Evolutionary conservation across 2,113 vertebrate species (phyloP).

Genomic region (Nesogale talazaci): DNA sequence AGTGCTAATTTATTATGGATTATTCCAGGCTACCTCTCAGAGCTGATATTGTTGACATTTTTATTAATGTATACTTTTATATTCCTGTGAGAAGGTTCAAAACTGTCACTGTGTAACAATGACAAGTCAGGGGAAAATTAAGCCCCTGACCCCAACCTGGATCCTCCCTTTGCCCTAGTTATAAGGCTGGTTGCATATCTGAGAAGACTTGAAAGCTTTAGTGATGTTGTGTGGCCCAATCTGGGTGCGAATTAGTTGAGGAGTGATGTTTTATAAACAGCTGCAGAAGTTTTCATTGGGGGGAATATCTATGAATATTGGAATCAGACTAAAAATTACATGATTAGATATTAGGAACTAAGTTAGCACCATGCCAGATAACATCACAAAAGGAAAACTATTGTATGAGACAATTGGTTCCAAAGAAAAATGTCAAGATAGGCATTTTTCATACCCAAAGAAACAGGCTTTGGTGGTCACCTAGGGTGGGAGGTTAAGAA

Average conservation of each 20-base stretch:
- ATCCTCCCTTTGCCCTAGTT: background rate
- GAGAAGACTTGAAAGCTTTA: constrained; percentile 35
- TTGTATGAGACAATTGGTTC: too few species aligned
- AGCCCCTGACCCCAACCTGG: background rate
- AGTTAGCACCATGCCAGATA: constrained; percentile 3
- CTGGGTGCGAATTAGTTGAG: constrained; percentile 13
- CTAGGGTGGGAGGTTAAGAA: too few species aligned
- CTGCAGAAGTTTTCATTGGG: constrained; percentile 35
- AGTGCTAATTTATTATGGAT: constrained; percentile 73
- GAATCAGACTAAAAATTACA: constrained; percentile 48
- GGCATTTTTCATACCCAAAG: too few species aligned
- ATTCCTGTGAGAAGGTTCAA: constrained; percentile 42
- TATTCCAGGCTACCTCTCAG: constrained; percentile 63
- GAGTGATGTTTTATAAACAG: constrained; percentile 40
- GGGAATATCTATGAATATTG: constrained; percentile 29
- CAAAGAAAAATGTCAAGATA: too few species aligned
- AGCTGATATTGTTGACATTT: constrained; percentile 75
- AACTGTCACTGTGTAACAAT: constrained; percentile 39
- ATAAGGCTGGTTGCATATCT: background rate
- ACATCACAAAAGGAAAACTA: background rate
- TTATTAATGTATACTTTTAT: constrained; percentile 62
- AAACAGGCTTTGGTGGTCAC: too few species aligned
- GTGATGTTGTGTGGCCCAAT: constrained; percentile 25
- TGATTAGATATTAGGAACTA: constrained; percentile 10
- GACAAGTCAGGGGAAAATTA: constrained; percentile 40